phyloP scores from a whole-genome alignment of 2,888 invertebrate species.

The Petrolisthes cinctipes region DNA sequence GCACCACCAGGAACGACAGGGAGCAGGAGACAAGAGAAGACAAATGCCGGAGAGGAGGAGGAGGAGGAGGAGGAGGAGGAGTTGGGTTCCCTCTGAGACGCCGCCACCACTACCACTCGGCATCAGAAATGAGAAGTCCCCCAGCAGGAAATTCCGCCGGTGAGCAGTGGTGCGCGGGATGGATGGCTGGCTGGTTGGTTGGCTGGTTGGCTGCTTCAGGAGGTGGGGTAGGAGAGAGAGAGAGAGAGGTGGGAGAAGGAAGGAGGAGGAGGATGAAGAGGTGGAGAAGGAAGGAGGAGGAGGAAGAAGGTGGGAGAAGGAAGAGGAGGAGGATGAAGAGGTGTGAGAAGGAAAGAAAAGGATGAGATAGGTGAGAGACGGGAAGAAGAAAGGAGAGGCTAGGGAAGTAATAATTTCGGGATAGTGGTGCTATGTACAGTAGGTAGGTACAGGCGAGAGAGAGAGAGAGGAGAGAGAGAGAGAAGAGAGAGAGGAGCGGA shows the following conservation, averaged over 20 bases:
- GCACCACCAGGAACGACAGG: too few species aligned
- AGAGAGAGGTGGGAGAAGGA: neutral
- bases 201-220: too few species aligned
- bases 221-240: neutral
- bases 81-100: constrained; percentile 3
- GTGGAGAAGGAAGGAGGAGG: neutral
- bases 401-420: too few species aligned
- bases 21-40: too few species aligned
- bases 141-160: constrained; percentile 33
- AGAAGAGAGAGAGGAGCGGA: neutral
- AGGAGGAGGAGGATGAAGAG: neutral
- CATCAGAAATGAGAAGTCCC: constrained; percentile 24
- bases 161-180: constrained; percentile 29
- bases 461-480: constrained; percentile 8
- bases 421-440: too few species aligned
- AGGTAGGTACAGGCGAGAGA: neutral
- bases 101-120: constrained; percentile 6
- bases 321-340: neutral
- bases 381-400: too few species aligned
- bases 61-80: neutral
- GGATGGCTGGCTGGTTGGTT: neutral
- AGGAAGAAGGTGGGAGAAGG: constrained; percentile 3
- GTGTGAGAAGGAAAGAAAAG: neutral
- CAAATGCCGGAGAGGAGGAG: neutral
- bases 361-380: too few species aligned